Evolutionary conservation across 2,888 invertebrate species (phyloP).

Genomic region (Polydrusus tereticollis): DNA sequence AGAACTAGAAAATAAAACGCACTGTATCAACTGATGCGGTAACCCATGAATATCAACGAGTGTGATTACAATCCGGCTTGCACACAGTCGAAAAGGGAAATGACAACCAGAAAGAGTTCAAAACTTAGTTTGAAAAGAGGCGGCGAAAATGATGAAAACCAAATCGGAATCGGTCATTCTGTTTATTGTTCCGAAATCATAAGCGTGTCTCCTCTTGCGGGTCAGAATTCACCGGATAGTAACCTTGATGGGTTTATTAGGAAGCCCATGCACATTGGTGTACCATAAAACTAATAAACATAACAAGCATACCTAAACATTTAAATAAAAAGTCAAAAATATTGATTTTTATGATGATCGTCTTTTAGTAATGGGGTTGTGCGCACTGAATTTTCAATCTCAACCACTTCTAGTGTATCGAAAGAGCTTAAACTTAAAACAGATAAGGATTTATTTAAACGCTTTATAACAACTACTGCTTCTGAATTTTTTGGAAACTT

Average conservation of each 20-base stretch:
- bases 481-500: no score
- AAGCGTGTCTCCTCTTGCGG: conserved; percentile 59
- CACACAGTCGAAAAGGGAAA: conserved; percentile 33
- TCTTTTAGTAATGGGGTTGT: no score
- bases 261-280: conserved; percentile 29
- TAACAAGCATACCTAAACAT: no score
- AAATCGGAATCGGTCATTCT: conserved; percentile 52
- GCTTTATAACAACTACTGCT: no score
- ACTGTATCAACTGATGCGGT: conserved; percentile 1
- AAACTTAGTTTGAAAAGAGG: conserved; percentile 30
- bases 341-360: no score
- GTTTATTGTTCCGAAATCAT: conserved; percentile 57
- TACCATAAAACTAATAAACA: not conserved
- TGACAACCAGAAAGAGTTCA: conserved; percentile 35
- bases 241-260: conserved; percentile 53
- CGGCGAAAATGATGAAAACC: conserved; percentile 39
- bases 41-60: not conserved
- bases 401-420: no score
- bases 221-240: conserved; percentile 55
- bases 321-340: no score
- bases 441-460: no score
- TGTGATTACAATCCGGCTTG: not conserved
- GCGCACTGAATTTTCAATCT: no score
- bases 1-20: no score
- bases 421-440: no score